Percentiles rank a stretch among this genome's conserved stretches.
Evolutionary conservation across 2,797 vertebrate genomes (phyloP).

Genomic region (Anableps anableps): DNA sequence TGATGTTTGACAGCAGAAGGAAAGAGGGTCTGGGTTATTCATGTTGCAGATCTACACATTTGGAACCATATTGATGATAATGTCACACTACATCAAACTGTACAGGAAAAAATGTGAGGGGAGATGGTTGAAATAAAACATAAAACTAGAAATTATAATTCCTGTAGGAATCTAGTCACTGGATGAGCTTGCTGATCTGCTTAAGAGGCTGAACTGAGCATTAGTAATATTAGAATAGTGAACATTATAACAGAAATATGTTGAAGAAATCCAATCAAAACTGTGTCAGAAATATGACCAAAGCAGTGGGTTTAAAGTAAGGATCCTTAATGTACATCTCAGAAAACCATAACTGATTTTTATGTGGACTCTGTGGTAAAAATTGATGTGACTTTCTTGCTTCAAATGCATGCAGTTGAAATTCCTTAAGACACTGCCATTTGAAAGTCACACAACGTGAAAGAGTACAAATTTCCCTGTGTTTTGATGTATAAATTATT

Average conservation of each 20-base stretch:
- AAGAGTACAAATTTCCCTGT: neutral
- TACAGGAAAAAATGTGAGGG: slow-evolving; percentile 38
- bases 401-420: neutral
- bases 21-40: slow-evolving; percentile 49
- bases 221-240: neutral
- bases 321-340: neutral
- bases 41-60: slow-evolving; percentile 27
- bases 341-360: neutral
- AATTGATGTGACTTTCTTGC: neutral
- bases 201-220: neutral
- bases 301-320: neutral
- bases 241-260: neutral
- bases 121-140: slow-evolving; percentile 27
- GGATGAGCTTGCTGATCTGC: neutral
- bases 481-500: neutral
- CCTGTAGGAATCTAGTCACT: neutral
- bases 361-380: neutral
- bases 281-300: neutral
- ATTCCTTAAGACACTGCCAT: neutral
- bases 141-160: slow-evolving; percentile 20
- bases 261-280: neutral
- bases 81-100: slow-evolving; percentile 60
- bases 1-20: slow-evolving; percentile 34
- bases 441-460: neutral
- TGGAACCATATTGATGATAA: slow-evolving; percentile 55